Conservation (phyloP, 2,888 invertebrate species). For the Cheilosia impressa region DNA sequence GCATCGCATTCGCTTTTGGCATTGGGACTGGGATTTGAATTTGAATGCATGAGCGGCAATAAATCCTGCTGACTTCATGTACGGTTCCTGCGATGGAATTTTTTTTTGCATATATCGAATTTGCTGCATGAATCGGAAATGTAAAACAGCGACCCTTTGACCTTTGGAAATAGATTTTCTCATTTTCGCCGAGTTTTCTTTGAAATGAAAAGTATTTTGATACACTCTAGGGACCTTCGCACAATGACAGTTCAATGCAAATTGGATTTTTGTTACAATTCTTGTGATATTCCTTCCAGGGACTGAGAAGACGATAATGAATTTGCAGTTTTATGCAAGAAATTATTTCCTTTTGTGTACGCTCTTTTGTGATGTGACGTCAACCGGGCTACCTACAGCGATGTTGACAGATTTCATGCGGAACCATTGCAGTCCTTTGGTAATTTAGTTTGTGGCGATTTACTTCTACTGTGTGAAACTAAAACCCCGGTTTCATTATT, state of each 20-base stretch:
- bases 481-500: no score
- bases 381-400: neutral
- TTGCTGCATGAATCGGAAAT: constrained; percentile 44
- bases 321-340: constrained; percentile 44
- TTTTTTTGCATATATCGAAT: constrained; percentile 61
- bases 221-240: constrained; percentile 56
- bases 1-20: neutral
- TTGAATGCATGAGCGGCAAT: constrained; percentile 59
- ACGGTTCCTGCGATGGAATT: constrained; percentile 53
- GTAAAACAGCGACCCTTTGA: constrained; percentile 67
- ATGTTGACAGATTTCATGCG: constrained; percentile 25
- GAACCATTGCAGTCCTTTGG: neutral
- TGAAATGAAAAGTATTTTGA: constrained; percentile 54
- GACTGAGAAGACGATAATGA: constrained; percentile 14
- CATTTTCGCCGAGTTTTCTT: neutral
- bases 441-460: no score
- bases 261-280: constrained; percentile 37
- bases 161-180: constrained; percentile 45
- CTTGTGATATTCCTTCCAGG: neutral
- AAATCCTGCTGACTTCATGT: constrained; percentile 57
- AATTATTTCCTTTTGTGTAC: constrained; percentile 5
- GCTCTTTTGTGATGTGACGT: neutral
- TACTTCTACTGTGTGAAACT: no score
- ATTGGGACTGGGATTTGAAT: constrained; percentile 32
- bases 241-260: constrained; percentile 41